A percentile compares a stretch with the other conserved stretches of the same genome.
Evolutionary conservation across 2,797 vertebrate species (phyloP).

Genomic region (Apodemus agrarius): DNA sequence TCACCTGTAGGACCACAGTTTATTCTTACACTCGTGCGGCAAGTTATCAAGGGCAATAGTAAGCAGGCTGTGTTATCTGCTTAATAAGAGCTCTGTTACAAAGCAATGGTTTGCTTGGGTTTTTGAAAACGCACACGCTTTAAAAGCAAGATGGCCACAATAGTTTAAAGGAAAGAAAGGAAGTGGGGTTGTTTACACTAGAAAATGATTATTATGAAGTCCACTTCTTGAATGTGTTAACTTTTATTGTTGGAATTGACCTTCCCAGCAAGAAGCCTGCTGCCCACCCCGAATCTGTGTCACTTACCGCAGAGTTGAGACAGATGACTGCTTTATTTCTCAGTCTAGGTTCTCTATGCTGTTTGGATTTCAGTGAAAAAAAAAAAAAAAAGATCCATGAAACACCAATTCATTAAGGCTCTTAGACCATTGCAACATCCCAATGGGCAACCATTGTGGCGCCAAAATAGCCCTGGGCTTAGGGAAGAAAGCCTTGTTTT

Average conservation of each 20-base stretch:
- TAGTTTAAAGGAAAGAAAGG: constrained; percentile 54
- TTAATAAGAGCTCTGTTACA: constrained; percentile 11
- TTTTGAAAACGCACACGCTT: constrained; percentile 33
- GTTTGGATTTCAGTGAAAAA: constrained; percentile 69
- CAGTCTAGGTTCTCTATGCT: constrained; percentile 47
- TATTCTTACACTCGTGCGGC: not conserved
- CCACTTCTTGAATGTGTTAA: constrained; percentile 28
- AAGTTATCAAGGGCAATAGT: not conserved
- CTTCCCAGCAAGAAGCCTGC: constrained; percentile 68
- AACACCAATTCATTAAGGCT: constrained; percentile 52
- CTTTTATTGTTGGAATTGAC: constrained; percentile 65
- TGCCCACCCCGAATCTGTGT: constrained; percentile 51
- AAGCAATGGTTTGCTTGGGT: constrained; percentile 15
- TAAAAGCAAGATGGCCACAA: constrained; percentile 46
- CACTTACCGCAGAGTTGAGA: constrained; percentile 51
- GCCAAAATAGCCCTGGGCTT: constrained; percentile 62
- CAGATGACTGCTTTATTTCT: constrained; percentile 58
- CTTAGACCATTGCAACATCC: constrained; percentile 68
- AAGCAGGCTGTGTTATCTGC: not conserved
- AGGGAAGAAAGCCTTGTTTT: constrained; percentile 72
- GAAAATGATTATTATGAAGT: constrained; percentile 64
- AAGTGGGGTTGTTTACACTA: constrained; percentile 38
- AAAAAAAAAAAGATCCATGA: constrained; percentile 51
- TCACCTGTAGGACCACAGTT: not conserved
- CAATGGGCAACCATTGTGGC: constrained; percentile 63